A percentile compares a stretch with the other conserved stretches of the same genome.
Conservation (phyloP, 2,113 vertebrate species). For the Ibidorhyncha struthersii region DNA sequence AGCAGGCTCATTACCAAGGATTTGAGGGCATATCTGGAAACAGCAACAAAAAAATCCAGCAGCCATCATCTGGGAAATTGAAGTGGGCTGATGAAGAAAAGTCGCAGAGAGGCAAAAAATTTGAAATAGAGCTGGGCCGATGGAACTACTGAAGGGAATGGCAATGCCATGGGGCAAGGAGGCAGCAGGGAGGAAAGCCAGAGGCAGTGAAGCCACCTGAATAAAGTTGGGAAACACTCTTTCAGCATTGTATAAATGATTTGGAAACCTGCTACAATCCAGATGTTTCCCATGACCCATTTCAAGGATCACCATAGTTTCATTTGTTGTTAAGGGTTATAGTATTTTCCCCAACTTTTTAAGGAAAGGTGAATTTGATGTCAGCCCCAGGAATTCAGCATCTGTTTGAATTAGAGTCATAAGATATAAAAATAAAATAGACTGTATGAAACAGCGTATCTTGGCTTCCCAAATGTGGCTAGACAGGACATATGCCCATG, state of each 20-base stretch:
- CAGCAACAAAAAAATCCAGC: accelerated
- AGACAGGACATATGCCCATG: accelerated
- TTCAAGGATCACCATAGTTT: neutral
- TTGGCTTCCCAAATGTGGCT: neutral
- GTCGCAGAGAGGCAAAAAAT: neutral
- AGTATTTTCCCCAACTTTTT: neutral
- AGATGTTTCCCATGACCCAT: neutral
- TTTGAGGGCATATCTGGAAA: neutral
- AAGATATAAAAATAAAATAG: neutral
- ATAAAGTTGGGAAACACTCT: neutral
- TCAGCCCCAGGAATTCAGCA: neutral
- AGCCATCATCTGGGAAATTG: neutral
- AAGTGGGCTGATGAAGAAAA: neutral
- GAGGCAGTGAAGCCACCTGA: neutral
- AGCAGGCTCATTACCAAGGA: neutral
- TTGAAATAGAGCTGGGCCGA: neutral
- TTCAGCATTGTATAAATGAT: neutral
- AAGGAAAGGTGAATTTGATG: neutral
- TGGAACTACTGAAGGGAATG: neutral
- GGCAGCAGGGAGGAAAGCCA: neutral
- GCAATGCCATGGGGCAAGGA: neutral
- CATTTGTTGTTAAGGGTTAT: neutral
- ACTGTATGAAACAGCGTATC: neutral
- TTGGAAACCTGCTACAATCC: neutral
- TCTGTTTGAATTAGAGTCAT: neutral